These are phyloP conservation scores for Lysandra coridon DNA, from an alignment of 2,888 invertebrate species.

Conservation along the genomic window DNA sequence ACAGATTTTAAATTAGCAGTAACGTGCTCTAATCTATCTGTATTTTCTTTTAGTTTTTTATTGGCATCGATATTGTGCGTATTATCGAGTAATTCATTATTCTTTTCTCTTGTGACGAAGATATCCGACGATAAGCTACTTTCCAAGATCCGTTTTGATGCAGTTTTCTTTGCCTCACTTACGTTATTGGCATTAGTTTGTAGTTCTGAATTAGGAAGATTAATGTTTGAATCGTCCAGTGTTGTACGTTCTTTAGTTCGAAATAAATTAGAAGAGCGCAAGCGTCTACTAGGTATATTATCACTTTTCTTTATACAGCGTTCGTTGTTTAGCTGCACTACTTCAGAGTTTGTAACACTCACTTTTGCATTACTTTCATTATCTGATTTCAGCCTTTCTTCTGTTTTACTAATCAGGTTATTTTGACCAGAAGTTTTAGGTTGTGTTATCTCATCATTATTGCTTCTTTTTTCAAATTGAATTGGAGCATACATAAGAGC, in stretches of 20 bases:
- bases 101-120: not conserved
- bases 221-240: not conserved
- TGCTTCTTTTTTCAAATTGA: constrained; percentile 30
- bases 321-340: constrained; percentile 19
- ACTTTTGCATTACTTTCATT: not conserved
- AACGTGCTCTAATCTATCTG: not conserved
- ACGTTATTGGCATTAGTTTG: not conserved
- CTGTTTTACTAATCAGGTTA: not conserved
- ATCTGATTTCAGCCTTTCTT: constrained; percentile 1
- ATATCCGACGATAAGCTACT: not conserved
- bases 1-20: not conserved
- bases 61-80: not conserved
- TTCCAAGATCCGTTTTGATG: constrained; percentile 7
- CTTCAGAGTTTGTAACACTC: not conserved
- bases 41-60: not conserved
- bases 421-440: not conserved
- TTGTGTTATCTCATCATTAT: constrained; percentile 41
- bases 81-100: not conserved
- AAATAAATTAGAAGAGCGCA: not conserved
- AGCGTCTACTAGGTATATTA: not conserved
- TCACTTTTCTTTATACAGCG: not conserved
- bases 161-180: constrained; percentile 3
- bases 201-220: not conserved
- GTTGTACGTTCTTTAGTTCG: not conserved
- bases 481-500: constrained; percentile 55